Base-by-base conservation (phyloP, 1,140 invertebrate species). In the Drosophila sturtevanti region DNA sequence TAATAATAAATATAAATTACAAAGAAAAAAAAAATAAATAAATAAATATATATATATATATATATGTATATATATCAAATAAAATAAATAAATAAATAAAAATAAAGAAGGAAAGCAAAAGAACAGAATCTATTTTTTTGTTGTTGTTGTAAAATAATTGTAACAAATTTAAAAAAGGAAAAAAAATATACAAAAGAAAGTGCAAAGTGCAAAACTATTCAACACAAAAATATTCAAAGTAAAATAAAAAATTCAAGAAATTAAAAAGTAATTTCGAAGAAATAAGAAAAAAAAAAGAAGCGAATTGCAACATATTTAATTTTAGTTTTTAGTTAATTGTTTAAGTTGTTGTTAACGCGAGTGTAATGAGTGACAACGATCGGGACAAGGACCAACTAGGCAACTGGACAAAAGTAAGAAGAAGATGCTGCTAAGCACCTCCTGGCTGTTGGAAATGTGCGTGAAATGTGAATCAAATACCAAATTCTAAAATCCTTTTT, bases 381-480 rank as follows among this genome's bases (percentile, higher is more conserved):
- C 52, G 21, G 16, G 63, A 14, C 7, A 52, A 35, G 34, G 34
- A 35, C 34, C 34, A 35, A 35, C 34, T 35, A 10, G 34, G 9
- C 34, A 35, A 35, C 34, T 35, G 37, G 12, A 38, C 37, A 38
- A 38, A 38, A 38, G 37, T 11, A 56, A 22, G 10, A 59, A 37
- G 18, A 55, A 35, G 58, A 68, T 61, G 70, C 59, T 62, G 1
- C 7, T 38, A 38, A 9, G n/a, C 37, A 38, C 12, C 7, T 38
- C 37, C 41, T 48, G 54, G 54, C 27, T 56, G 67, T 24, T 69
- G 64, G 38, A 52, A 77, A 69, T 44, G 74, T 77, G 61, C 56
- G 73, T 77, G 48, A 68, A 68, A 48, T 62, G 34, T 62, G 21
- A 48, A 48, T 16, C 5, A 41, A 41, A 14, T 16, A 54, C 54